Percentiles rank a stretch among this genome's conserved stretches.
These are phyloP conservation scores for Pangasius mekongensis DNA, from an alignment of 2,797 vertebrate species.

Conservation along the genomic window DNA sequence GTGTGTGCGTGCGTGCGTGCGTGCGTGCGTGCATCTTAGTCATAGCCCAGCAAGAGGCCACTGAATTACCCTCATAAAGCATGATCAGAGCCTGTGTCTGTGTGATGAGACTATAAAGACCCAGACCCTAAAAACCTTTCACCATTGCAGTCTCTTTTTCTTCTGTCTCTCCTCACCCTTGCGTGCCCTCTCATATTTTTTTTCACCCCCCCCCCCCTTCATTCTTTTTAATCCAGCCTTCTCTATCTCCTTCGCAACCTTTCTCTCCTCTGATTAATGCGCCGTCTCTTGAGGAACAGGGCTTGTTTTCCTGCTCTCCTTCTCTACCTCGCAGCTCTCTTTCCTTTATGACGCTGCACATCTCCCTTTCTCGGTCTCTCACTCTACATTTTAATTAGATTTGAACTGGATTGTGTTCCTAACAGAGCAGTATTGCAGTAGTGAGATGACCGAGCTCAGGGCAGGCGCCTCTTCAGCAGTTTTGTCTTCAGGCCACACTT, in stretches of 20 bases:
- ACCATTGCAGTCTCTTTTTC: neutral
- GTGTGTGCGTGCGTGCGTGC: neutral
- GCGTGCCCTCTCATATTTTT: neutral
- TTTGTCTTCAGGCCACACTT: slow-evolving; percentile 26
- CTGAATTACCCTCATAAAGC: slow-evolving; percentile 21
- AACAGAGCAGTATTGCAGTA: slow-evolving; percentile 9
- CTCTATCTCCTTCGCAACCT: neutral
- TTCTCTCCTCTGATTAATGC: slow-evolving; percentile 3
- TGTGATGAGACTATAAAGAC: slow-evolving; percentile 19
- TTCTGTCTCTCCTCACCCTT: neutral
- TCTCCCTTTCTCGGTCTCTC: neutral
- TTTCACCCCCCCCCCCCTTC: neutral
- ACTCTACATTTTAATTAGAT: neutral
- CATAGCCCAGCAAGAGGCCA: neutral
- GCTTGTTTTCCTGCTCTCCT: neutral
- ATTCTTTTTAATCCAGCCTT: neutral
- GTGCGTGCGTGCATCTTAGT: neutral
- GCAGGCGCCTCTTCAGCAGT: slow-evolving; percentile 25
- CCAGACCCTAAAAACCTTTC: slow-evolving; percentile 14
- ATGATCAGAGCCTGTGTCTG: neutral
- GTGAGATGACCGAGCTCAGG: neutral
- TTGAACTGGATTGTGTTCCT: slow-evolving; percentile 40
- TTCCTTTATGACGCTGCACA: slow-evolving; percentile 47
- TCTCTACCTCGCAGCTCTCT: slow-evolving; percentile 67
- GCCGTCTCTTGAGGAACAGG: neutral